Evolutionary conservation across 2,888 invertebrate species (phyloP).

Genomic region (Nesidiocoris tenuis): DNA sequence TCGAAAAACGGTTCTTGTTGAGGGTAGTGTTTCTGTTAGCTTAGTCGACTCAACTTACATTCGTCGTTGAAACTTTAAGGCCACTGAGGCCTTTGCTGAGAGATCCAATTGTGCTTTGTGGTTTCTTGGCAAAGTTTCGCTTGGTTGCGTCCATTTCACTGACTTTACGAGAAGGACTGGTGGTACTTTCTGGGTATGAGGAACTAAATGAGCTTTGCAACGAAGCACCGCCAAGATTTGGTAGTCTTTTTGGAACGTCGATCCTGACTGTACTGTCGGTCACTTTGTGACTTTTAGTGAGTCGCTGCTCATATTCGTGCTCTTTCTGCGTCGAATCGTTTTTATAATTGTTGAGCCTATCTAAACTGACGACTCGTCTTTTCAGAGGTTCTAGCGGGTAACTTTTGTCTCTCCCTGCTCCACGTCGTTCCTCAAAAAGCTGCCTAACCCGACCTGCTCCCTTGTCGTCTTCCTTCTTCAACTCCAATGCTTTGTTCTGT

Average conservation of each 20-base stretch:
- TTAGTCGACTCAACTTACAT: no score
- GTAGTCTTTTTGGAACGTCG: conserved; percentile 53
- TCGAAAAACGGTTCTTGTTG: no score
- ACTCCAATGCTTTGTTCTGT: conserved; percentile 35
- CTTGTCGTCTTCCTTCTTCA: conserved; percentile 35
- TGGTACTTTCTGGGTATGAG: background rate
- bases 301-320: conserved; percentile 17
- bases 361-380: conserved; percentile 50
- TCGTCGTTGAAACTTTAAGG: conserved; percentile 23
- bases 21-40: no score
- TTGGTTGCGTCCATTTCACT: conserved; percentile 6
- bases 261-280: conserved; percentile 8
- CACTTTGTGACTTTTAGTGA: conserved; percentile 36
- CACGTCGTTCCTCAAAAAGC: conserved; percentile 76
- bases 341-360: conserved; percentile 42
- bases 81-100: conserved; percentile 8
- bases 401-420: conserved; percentile 64
- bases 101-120: conserved; percentile 17
- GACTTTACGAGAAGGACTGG: conserved; percentile 8
- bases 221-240: conserved; percentile 55
- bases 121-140: conserved; percentile 19
- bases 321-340: background rate
- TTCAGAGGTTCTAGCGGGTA: conserved; percentile 76
- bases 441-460: conserved; percentile 66
- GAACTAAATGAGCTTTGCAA: conserved; percentile 49